Evolutionary conservation across 2,797 vertebrate genomes (phyloP).

Genomic region (Atherinosoma microstoma): DNA sequence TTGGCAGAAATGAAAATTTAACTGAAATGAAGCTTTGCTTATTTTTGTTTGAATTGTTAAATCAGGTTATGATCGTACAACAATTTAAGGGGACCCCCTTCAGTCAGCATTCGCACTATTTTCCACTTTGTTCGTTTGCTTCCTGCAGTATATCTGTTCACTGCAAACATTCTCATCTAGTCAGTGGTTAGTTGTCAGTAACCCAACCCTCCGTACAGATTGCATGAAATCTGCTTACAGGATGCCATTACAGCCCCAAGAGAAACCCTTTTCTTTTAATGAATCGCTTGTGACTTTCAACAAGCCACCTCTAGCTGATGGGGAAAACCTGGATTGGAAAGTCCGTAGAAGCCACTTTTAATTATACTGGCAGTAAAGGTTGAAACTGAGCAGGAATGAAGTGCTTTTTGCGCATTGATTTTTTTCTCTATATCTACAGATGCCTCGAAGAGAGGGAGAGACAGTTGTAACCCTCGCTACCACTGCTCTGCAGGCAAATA

Average conservation of each 20-base stretch:
- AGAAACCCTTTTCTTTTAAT: conserved; percentile 38
- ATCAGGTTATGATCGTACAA: background rate
- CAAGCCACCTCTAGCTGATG: conserved; percentile 43
- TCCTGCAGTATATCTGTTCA: conserved; percentile 15
- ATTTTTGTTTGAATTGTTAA: conserved; percentile 16
- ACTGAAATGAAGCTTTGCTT: conserved; percentile 8
- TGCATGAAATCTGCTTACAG: conserved; percentile 25
- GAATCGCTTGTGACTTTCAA: conserved; percentile 55
- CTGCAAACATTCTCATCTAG: conserved; percentile 14
- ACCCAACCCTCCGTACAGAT: conserved; percentile 51
- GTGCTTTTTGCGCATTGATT: conserved; percentile 80
- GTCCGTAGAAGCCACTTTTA: conserved; percentile 72
- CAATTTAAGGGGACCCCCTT: conserved; percentile 3
- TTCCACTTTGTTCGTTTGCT: background rate
- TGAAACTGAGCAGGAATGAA: conserved; percentile 80
- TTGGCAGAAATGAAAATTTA: conserved; percentile 25
- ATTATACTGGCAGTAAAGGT: conserved; percentile 77
- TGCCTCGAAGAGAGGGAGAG: conserved; percentile 45
- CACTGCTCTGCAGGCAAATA: conserved; percentile 64
- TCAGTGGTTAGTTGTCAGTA: conserved; percentile 54
- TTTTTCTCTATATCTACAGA: conserved; percentile 52
- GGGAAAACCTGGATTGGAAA: conserved; percentile 58
- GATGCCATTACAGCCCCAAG: conserved; percentile 28
- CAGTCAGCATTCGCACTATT: background rate
- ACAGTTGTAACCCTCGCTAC: conserved; percentile 55